Conservation (phyloP, 2,888 invertebrate genomes). For the Pantelozetes paolii region DNA sequence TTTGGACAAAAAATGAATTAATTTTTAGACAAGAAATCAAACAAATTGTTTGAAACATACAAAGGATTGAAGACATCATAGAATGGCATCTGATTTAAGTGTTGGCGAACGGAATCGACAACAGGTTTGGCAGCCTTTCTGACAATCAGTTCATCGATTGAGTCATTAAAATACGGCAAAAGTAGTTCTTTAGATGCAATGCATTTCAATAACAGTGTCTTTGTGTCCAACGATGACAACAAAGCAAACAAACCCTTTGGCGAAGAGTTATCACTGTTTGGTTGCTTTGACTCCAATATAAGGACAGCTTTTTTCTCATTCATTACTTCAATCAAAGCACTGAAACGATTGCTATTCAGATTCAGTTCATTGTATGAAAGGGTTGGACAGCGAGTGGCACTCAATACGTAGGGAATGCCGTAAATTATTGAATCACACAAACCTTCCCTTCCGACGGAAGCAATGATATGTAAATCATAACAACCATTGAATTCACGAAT, state of each 20-base stretch:
- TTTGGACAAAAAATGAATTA: not conserved
- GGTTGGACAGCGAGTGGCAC: not conserved
- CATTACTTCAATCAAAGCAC: conserved; percentile 2
- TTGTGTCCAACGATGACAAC: not conserved
- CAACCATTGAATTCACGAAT: not conserved
- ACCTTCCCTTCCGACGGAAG: not conserved
- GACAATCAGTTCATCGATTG: not conserved
- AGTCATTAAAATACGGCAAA: not conserved
- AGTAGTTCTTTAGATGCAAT: conserved; percentile 1
- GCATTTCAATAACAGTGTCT: not conserved
- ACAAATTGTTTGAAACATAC: not conserved
- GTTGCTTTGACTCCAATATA: not conserved
- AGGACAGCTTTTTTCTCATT: conserved; percentile 2
- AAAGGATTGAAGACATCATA: not conserved
- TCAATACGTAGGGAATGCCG: not conserved
- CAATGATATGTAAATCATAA: conserved; percentile 4
- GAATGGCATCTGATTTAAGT: not conserved
- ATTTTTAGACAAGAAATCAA: not conserved
- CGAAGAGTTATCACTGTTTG: not conserved
- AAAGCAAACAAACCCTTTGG: not conserved
- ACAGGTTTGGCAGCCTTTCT: not conserved
- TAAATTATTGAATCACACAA: conserved; percentile 4
- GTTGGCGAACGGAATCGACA: not conserved
- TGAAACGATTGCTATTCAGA: not conserved
- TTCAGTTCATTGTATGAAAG: conserved; percentile 4